Evolutionary conservation across 2,888 invertebrate genomes (phyloP).

Genomic region (Phymatocera aterrima): DNA sequence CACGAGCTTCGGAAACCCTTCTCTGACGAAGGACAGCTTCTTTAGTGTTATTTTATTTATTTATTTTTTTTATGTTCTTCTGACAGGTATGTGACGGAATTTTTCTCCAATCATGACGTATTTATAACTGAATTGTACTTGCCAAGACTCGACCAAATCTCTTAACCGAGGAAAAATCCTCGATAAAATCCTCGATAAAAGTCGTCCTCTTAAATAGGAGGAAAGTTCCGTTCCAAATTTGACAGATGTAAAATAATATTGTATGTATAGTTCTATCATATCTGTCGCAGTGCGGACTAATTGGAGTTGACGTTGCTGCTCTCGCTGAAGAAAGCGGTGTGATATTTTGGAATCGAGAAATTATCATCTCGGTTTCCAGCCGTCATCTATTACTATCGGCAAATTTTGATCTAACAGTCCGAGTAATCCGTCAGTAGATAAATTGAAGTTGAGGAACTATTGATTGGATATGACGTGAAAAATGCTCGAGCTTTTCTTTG

Average conservation of each 20-base stretch:
- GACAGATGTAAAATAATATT: neutral
- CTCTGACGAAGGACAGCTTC: neutral
- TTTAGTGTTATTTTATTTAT: no score
- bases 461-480: constrained; percentile 1
- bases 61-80: neutral
- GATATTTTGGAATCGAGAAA: neutral
- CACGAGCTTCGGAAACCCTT: neutral
- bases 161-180: neutral
- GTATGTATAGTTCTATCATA: no score
- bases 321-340: no score
- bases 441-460: neutral
- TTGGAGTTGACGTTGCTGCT: neutral
- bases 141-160: neutral
- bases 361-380: neutral
- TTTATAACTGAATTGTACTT: neutral
- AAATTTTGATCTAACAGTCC: neutral
- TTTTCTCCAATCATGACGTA: neutral
- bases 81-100: neutral
- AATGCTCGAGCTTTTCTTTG: neutral
- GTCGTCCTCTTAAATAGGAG: no score
- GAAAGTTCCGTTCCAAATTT: neutral
- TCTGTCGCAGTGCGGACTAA: neutral
- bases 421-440: neutral
- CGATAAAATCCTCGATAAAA: no score
- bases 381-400: neutral